Conservation (phyloP, 2,888 invertebrate genomes). For the Ophioninae sp. region DNA sequence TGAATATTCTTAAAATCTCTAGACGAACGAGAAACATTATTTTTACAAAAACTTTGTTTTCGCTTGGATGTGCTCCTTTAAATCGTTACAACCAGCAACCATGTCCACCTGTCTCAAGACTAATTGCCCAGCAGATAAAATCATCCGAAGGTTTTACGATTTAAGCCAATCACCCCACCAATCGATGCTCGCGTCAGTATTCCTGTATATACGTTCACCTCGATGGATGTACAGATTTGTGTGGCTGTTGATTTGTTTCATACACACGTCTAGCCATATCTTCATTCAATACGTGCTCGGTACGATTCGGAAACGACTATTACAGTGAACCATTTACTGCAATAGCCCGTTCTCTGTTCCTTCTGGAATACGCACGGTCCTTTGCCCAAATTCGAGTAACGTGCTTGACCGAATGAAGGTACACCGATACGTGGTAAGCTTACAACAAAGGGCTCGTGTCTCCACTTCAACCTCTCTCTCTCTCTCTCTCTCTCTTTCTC, state of each 20-base stretch:
- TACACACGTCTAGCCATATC: slow-evolving; percentile 7
- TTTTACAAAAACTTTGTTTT: no score
- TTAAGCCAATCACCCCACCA: slow-evolving; percentile 33
- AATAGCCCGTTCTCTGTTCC: not conserved
- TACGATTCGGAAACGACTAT: slow-evolving; percentile 22
- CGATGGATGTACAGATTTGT: not conserved
- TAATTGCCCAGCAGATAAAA: not conserved
- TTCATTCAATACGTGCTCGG: slow-evolving; percentile 38
- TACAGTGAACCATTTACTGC: slow-evolving; percentile 25
- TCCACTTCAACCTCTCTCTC: not conserved
- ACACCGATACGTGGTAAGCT: slow-evolving; percentile 51
- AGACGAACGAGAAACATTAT: no score
- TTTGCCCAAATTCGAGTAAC: slow-evolving; percentile 32
- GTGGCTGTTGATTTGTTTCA: not conserved
- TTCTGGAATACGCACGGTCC: slow-evolving; percentile 51
- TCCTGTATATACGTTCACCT: not conserved
- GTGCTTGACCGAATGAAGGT: slow-evolving; percentile 35
- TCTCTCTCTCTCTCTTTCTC: not conserved
- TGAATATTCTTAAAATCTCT: no score
- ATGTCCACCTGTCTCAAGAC: not conserved
- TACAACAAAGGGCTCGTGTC: not conserved
- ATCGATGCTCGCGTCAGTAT: not conserved
- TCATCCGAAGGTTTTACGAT: not conserved
- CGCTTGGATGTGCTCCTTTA: not conserved
- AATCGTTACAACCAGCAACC: not conserved